Conservation (phyloP, 2,113 vertebrate genomes). For the Mixornis gularis region DNA sequence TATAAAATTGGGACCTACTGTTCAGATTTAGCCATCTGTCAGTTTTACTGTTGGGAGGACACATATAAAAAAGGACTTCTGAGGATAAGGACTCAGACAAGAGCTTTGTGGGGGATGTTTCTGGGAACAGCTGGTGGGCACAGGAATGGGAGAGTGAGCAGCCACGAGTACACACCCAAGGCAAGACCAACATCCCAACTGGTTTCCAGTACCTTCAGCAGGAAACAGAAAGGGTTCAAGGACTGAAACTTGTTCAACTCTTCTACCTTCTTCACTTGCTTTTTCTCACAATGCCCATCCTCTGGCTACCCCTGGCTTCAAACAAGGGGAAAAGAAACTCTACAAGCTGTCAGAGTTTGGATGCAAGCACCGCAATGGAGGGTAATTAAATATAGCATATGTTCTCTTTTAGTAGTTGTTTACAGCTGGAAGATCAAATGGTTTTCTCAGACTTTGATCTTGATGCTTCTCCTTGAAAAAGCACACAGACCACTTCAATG, state of each 20-base stretch:
- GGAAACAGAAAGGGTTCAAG: not conserved
- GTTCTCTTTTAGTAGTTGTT: slow-evolving; percentile 9
- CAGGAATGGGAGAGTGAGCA: not conserved
- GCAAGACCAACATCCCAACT: not conserved
- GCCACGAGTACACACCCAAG: not conserved
- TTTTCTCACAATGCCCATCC: not conserved
- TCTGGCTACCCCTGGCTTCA: not conserved
- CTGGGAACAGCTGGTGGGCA: not conserved
- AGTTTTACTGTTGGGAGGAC: not conserved
- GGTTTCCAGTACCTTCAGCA: not conserved
- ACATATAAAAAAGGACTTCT: not conserved
- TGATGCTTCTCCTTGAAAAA: not conserved
- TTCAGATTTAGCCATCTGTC: not conserved
- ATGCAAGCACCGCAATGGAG: not conserved
- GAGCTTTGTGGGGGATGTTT: not conserved
- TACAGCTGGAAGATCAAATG: slow-evolving; percentile 53
- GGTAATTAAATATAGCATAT: slow-evolving; percentile 22
- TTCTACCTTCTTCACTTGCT: not conserved
- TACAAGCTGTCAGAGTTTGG: not conserved
- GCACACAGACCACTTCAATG: not conserved
- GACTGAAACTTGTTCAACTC: not conserved
- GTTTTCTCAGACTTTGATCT: slow-evolving; percentile 41
- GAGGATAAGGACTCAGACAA: not conserved
- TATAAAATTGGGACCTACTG: not conserved
- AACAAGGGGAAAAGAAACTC: not conserved